Base-by-base conservation (phyloP, 2,888 invertebrate genomes). In the Agapostemon virescens region DNA sequence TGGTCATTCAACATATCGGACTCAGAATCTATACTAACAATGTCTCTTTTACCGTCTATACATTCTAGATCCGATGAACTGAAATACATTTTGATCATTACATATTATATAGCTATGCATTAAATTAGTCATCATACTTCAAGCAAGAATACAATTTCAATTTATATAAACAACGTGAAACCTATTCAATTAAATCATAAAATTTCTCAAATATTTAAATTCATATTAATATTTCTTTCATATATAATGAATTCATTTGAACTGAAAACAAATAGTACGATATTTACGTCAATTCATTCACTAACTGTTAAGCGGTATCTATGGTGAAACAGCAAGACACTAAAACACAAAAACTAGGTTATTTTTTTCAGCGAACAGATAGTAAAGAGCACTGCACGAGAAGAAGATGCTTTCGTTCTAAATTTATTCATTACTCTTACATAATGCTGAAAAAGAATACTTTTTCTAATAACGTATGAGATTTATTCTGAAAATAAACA, bases 41-140 rank as follows among this genome's bases (percentile, higher is more conserved):
- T 80, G 52, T 91, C 91, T 69, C 86, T 88, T 69, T 89, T 91
- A 38, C 85, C 79, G 7, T 90, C 89, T 69, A 90, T 79, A 82
- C 88, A 90, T 77, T 93, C 92, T 61, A 91, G 81, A 85, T 92
- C 92, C 11, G 92, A 92, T 20, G 89, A 87, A 75, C 92, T 92
- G 45, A 17, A 86, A 87, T 52, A 64, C 40, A 70, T 69, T 71
- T 26, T 6, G 23, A 70, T 0, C 23, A 71, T 77, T 26, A 69
- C 30, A 38, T 67, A 33, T 40, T 26, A 42, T 0, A 42, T 13
- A 30, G 40, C 5, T 26, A 36, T 69, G 17, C 13, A 13, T n/a
- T 36, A n/a, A 17, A 66, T 40, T 38, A 17, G 38, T 40, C 26
- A 74, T 13, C 0, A 40, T 30, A 55, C 26, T 36, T 1, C 20